Evolutionary conservation across 2,888 invertebrate species (phyloP).

Genomic region (Amphiduros pacificus): DNA sequence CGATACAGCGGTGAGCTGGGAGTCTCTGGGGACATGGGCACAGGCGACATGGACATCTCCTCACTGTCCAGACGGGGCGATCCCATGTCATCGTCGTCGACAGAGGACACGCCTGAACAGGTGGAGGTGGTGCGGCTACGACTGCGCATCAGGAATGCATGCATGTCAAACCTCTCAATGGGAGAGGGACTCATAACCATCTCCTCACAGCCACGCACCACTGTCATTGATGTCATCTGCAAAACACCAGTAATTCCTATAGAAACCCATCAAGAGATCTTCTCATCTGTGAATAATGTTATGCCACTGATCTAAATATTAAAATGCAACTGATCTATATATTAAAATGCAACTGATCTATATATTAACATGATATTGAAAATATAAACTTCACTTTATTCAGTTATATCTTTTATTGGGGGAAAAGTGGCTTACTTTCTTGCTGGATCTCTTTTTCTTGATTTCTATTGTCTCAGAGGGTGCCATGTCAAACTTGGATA

Average conservation of each 20-base stretch:
- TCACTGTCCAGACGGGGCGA: slow-evolving; percentile 2
- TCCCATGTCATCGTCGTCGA: slow-evolving; percentile 15
- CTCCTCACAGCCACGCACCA: slow-evolving; percentile 52
- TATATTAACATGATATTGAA: too few species aligned
- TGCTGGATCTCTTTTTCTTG: slow-evolving; percentile 24
- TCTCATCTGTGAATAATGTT: background rate
- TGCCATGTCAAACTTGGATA: slow-evolving; percentile 64
- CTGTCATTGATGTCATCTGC: slow-evolving; percentile 17
- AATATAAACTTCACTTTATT: slow-evolving; percentile 13
- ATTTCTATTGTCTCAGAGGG: slow-evolving; percentile 57
- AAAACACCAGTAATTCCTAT: too few species aligned
- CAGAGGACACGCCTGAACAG: background rate
- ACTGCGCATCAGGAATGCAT: slow-evolving; percentile 51
- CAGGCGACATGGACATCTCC: too few species aligned
- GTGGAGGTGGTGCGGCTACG: slow-evolving; percentile 43
- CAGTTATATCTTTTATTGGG: too few species aligned
- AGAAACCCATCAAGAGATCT: too few species aligned
- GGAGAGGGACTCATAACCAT: slow-evolving; percentile 56
- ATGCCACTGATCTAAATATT: background rate
- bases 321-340: too few species aligned
- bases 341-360: too few species aligned
- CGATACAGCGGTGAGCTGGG: slow-evolving; percentile 17
- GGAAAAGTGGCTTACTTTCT: too few species aligned
- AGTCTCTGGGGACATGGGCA: slow-evolving; percentile 38
- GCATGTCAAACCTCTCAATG: slow-evolving; percentile 50